phyloP scores from a whole-genome alignment of 2,888 invertebrate genomes.

The Drosophila pseudotakahashii region DNA sequence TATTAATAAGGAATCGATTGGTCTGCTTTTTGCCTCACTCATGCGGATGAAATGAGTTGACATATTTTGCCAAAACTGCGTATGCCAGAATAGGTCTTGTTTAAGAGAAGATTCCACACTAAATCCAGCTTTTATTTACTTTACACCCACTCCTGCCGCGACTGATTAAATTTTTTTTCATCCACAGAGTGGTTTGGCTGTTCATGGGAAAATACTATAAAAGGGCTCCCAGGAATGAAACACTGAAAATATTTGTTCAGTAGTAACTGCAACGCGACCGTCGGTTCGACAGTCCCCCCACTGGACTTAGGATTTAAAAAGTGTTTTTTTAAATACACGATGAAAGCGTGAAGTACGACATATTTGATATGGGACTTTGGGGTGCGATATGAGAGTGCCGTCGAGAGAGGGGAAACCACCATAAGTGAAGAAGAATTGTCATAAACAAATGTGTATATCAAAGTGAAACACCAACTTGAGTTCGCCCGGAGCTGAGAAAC shows the following conservation, averaged over 20 bases:
- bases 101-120: neutral
- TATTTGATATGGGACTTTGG: constrained; percentile 22
- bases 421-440: constrained; percentile 19
- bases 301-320: constrained; percentile 33
- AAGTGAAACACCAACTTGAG: neutral
- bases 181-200: constrained; percentile 9
- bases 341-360: constrained; percentile 51
- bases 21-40: neutral
- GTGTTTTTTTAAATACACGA: constrained; percentile 62
- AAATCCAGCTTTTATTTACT: constrained; percentile 11
- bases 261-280: constrained; percentile 17
- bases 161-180: constrained; percentile 4
- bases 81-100: neutral
- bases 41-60: neutral
- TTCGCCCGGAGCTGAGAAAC: neutral
- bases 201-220: constrained; percentile 8
- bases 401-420: neutral
- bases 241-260: constrained; percentile 56
- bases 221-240: constrained; percentile 23
- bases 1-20: neutral
- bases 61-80: neutral
- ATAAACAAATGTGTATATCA: constrained; percentile 26
- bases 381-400: neutral
- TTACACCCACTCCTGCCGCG: neutral
- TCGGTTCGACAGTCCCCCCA: constrained; percentile 9